Conservation (phyloP, 2,113 vertebrate species). For the Tyto alba region DNA sequence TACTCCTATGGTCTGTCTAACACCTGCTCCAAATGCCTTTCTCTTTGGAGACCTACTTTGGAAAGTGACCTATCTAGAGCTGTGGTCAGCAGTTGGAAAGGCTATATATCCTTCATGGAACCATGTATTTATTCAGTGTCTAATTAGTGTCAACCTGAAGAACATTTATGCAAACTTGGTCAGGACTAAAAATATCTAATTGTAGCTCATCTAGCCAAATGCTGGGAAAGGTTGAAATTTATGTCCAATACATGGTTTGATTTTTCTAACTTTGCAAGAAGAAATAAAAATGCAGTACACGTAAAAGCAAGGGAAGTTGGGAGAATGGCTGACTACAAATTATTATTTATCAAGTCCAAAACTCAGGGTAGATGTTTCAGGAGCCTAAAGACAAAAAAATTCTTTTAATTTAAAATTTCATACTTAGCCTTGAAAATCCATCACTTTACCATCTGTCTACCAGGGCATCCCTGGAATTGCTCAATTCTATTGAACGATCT, state of each 20-base stretch:
- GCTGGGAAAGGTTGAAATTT: neutral
- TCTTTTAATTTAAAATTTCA: neutral
- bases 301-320: neutral
- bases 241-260: neutral
- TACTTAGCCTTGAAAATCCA: neutral
- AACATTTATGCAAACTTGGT: neutral
- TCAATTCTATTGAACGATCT: neutral
- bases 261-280: neutral
- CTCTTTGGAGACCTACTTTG: neutral
- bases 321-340: neutral
- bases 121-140: neutral
- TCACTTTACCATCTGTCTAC: neutral
- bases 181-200: neutral
- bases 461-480: neutral
- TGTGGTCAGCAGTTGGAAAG: neutral
- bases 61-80: neutral
- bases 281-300: neutral
- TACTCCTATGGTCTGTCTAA: neutral
- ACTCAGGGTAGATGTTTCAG: neutral
- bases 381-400: neutral
- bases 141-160: neutral
- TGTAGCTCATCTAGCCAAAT: neutral
- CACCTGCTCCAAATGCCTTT: neutral
- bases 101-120: neutral
- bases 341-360: neutral